phyloP scores from a whole-genome alignment of 2,113 vertebrate species.

The Catagonus wagneri region DNA sequence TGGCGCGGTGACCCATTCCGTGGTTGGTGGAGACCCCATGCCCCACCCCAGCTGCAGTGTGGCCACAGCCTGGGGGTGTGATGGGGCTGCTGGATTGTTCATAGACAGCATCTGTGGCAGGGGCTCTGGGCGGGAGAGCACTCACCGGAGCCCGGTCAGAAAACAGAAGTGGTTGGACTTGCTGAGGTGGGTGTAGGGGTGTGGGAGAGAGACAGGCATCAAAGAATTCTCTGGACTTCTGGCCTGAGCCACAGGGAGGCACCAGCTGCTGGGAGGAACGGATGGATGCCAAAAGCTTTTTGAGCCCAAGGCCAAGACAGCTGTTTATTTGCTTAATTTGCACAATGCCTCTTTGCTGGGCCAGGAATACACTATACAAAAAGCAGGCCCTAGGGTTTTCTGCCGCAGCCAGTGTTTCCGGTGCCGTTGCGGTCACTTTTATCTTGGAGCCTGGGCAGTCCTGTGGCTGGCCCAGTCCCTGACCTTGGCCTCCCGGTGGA shows the following conservation, averaged over 20 bases:
- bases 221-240: not conserved
- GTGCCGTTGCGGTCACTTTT: not conserved
- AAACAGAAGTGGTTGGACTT: not conserved
- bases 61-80: too few species aligned
- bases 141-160: not conserved
- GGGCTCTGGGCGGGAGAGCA: accelerated
- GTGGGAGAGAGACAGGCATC: not conserved
- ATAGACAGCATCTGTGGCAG: not conserved
- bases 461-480: accelerated
- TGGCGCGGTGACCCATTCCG: accelerated
- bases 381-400: not conserved
- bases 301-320: conserved; percentile 33
- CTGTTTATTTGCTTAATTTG: conserved; percentile 47
- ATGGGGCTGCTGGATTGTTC: too few species aligned
- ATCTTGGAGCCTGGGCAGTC: not conserved
- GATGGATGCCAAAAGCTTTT: not conserved
- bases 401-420: not conserved
- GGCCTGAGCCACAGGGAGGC: not conserved
- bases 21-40: not conserved
- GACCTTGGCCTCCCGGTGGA: not conserved
- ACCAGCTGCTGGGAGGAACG: not conserved
- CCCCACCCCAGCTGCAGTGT: not conserved
- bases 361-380: not conserved
- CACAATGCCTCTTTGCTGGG: not conserved
- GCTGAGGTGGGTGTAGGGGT: too few species aligned